phyloP scores from a whole-genome alignment of 1,140 invertebrate genomes.

The Drosophila santomea region DNA sequence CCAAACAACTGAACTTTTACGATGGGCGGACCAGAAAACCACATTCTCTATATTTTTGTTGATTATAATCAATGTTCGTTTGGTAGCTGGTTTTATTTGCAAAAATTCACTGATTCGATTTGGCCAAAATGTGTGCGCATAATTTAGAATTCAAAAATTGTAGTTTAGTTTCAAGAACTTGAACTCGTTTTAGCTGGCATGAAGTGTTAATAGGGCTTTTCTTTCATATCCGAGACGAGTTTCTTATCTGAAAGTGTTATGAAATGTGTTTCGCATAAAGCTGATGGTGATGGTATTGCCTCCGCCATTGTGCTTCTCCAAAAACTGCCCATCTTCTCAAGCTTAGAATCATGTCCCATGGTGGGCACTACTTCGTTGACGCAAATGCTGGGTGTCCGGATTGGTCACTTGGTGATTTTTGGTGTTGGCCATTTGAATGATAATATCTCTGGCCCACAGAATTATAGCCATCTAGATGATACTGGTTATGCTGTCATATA shows the following conservation, averaged over 20 bases:
- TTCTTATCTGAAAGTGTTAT: slow-evolving; percentile 54
- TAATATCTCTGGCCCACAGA: slow-evolving; percentile 56
- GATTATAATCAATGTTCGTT: slow-evolving; percentile 47
- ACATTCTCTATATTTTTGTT: slow-evolving; percentile 42
- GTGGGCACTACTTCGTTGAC: slow-evolving; percentile 63
- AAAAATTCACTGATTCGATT: slow-evolving; percentile 25
- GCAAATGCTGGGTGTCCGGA: slow-evolving; percentile 50
- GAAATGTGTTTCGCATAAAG: slow-evolving; percentile 67
- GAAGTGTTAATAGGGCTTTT: slow-evolving; percentile 66
- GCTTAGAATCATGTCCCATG: slow-evolving; percentile 28
- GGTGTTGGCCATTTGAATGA: slow-evolving; percentile 60
- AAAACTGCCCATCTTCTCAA: not conserved
- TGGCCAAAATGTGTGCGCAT: slow-evolving; percentile 53
- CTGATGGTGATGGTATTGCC: slow-evolving; percentile 52
- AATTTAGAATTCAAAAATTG: slow-evolving; percentile 57
- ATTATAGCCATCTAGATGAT: slow-evolving; percentile 35
- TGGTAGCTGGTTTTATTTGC: slow-evolving; percentile 66
- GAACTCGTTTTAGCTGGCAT: slow-evolving; percentile 24
- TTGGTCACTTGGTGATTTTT: slow-evolving; percentile 31
- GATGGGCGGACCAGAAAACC: slow-evolving; percentile 20
- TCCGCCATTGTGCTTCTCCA: not conserved
- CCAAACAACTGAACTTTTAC: slow-evolving; percentile 51
- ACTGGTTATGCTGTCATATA: slow-evolving; percentile 50
- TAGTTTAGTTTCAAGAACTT: slow-evolving; percentile 34
- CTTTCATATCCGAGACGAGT: slow-evolving; percentile 49